phyloP scores from a whole-genome alignment of 1,140 invertebrate species.

The Odontomachus brunneus region DNA sequence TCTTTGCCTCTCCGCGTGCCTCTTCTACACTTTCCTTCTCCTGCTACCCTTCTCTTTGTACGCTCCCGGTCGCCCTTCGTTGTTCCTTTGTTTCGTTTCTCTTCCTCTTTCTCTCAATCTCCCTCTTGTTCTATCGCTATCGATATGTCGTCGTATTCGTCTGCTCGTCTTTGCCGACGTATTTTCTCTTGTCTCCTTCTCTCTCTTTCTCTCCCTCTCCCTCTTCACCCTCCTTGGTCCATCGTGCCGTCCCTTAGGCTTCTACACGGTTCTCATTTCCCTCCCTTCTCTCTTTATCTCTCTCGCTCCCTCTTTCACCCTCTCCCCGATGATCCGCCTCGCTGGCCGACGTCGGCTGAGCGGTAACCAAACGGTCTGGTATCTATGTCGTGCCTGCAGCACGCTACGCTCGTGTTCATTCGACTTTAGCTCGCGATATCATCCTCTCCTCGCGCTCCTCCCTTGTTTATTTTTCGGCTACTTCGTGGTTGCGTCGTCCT shows the following conservation, averaged over 20 bases:
- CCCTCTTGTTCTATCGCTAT: neutral
- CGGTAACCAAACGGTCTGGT: constrained; percentile 44
- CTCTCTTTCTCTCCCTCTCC: too few species aligned
- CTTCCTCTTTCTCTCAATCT: neutral
- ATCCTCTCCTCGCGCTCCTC: constrained; percentile 2
- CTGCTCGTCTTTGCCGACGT: constrained; percentile 31
- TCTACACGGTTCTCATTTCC: neutral
- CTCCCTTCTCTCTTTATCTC: constrained; percentile 6
- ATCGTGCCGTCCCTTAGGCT: neutral
- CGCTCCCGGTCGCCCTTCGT: constrained; percentile 45
- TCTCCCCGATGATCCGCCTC: constrained; percentile 53
- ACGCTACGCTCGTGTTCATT: constrained; percentile 28
- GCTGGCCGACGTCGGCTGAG: constrained; percentile 30
- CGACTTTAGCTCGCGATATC: constrained; percentile 32
- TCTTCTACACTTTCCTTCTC: neutral
- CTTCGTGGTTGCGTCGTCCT: neutral
- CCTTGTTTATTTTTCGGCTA: constrained; percentile 1
- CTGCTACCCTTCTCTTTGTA: constrained; percentile 42
- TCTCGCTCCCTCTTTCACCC: constrained; percentile 12
- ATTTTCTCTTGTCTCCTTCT: constrained; percentile 3
- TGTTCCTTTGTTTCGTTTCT: constrained; percentile 39
- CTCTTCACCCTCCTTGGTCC: neutral
- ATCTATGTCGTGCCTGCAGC: constrained; percentile 41
- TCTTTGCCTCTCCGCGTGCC: neutral
- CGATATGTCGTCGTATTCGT: constrained; percentile 30